Evolutionary conservation across 35 echinoderm and acorn worm species (phyloP).

Genomic region (Acanthaster planci): DNA sequence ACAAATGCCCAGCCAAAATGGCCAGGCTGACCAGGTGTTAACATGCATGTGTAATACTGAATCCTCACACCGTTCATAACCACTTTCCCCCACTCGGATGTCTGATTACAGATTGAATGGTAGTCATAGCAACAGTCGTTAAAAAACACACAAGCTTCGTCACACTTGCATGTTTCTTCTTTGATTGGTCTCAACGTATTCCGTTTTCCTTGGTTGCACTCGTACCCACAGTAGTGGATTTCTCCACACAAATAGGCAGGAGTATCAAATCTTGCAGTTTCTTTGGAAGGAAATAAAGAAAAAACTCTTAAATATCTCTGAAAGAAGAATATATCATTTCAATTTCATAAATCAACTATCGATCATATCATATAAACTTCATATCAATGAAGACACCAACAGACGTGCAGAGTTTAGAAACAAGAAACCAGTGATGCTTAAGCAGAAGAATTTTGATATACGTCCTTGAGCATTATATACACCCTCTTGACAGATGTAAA

Average conservation of each 20-base stretch:
- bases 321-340: no score
- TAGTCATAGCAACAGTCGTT: constrained; percentile 67
- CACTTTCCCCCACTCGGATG: not conserved
- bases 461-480: no score
- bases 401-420: no score
- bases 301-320: no score
- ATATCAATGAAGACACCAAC: no score
- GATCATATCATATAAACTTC: no score
- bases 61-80: not conserved
- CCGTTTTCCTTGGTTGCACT: not conserved
- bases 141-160: constrained; percentile 26
- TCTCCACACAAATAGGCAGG: not conserved
- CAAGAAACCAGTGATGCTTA: no score
- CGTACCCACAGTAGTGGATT: constrained; percentile 14
- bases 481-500: no score
- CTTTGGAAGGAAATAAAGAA: not conserved
- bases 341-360: no score
- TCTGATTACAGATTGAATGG: not conserved
- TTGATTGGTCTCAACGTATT: not conserved
- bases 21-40: not conserved
- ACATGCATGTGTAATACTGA: not conserved
- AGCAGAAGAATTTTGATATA: no score
- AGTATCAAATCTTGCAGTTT: not conserved
- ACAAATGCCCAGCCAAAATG: constrained; percentile 40
- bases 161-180: constrained; percentile 32